Evolutionary conservation across 1,140 invertebrate genomes (phyloP).

Genomic region (Apocrypta bakeri): DNA sequence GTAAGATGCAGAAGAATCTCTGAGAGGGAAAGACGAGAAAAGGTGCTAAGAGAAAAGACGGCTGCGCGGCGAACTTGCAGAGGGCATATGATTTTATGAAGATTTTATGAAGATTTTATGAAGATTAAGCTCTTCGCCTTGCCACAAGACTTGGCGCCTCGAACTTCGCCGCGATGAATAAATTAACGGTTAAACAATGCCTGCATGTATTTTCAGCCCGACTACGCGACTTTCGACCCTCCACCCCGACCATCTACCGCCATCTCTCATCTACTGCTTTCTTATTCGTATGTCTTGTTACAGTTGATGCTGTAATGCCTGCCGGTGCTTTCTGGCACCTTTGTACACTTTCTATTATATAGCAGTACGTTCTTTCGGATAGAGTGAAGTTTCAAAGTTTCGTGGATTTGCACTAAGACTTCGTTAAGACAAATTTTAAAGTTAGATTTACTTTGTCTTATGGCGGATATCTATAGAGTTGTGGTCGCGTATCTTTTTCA

Average conservation of each 20-base stretch:
- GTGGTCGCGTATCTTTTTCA: too few relatives aligned
- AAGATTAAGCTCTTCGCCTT: conserved; percentile 46
- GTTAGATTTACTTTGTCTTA: neutral
- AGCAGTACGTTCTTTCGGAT: conserved; percentile 12
- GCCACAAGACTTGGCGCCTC: conserved; percentile 40
- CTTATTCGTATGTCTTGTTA: neutral
- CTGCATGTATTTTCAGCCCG: conserved; percentile 47
- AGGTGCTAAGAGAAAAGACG: conserved; percentile 32
- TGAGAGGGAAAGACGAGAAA: neutral
- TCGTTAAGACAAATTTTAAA: conserved; percentile 4
- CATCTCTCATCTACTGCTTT: neutral
- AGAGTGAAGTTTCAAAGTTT: conserved; percentile 21
- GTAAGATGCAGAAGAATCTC: neutral
- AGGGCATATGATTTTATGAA: conserved; percentile 49
- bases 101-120: conserved; percentile 51
- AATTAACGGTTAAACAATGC: conserved; percentile 56
- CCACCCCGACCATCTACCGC: neutral
- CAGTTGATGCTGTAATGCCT: too few relatives aligned
- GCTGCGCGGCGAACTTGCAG: conserved; percentile 34
- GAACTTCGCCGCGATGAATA: conserved; percentile 43
- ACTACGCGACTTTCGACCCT: neutral
- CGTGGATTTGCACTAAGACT: neutral
- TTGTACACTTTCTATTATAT: conserved; percentile 36
- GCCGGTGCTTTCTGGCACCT: conserved; percentile 23
- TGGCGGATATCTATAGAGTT: too few relatives aligned